Evolutionary conservation across 2,888 invertebrate genomes (phyloP).

Genomic region (Desoria tigrina): DNA sequence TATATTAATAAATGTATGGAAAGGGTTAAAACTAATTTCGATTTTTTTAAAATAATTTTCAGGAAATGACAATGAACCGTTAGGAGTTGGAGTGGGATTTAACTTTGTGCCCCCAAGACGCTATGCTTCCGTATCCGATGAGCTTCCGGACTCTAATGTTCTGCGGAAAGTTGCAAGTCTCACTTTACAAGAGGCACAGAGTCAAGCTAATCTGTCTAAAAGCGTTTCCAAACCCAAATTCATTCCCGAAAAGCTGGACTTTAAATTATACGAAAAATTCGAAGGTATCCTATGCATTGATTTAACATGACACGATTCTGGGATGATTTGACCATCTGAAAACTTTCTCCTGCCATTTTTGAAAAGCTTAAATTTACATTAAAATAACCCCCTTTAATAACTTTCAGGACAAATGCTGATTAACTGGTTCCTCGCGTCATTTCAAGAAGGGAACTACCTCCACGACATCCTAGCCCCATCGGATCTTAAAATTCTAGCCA

Average conservation of each 20-base stretch:
- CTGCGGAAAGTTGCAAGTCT: constrained; percentile 81
- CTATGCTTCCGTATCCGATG: constrained; percentile 57
- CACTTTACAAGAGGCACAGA: constrained; percentile 64
- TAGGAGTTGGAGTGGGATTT: constrained; percentile 10
- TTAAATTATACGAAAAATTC: constrained; percentile 84
- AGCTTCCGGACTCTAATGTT: constrained; percentile 67
- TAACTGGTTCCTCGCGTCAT: constrained; percentile 82
- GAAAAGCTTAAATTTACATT: no score
- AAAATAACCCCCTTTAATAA: no score
- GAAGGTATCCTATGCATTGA: no score
- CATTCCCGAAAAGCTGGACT: constrained; percentile 82
- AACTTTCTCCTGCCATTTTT: not conserved
- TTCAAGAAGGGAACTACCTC: constrained; percentile 70
- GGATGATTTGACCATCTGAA: constrained; percentile 9
- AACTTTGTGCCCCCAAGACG: constrained; percentile 53
- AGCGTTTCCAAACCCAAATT: constrained; percentile 69
- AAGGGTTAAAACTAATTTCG: no score
- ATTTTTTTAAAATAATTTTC: no score
- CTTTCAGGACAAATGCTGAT: constrained; percentile 85
- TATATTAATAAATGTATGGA: no score
- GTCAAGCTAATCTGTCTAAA: constrained; percentile 5
- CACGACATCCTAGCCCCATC: constrained; percentile 66
- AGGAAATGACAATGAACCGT: not conserved
- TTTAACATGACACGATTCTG: no score
- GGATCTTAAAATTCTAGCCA: constrained; percentile 74